Evolutionary conservation across 2,113 vertebrate species (phyloP).

Genomic region (Seriola aureovittata): DNA sequence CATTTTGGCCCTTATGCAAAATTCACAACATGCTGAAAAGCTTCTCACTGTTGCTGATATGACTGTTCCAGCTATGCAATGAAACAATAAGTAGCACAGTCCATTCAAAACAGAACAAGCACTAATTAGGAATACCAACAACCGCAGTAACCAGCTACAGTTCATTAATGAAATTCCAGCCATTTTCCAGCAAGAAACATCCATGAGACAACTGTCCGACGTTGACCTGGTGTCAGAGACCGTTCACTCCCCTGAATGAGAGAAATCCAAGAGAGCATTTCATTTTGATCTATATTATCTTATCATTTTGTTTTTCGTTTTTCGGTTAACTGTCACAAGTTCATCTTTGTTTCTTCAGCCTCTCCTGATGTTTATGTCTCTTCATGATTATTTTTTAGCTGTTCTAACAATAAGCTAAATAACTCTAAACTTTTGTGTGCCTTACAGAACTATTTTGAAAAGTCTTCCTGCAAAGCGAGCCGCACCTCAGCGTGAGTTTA

Average conservation of each 20-base stretch:
- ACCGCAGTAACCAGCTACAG: no score
- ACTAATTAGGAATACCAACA: neutral
- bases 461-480: neutral
- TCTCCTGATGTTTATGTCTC: neutral
- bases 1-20: neutral
- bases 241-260: no score
- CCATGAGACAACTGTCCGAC: no score
- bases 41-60: neutral
- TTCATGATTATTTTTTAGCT: neutral
- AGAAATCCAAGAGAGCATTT: no score
- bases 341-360: neutral
- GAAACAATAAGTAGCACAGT: neutral
- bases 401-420: neutral
- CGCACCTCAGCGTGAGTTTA: slow-evolving; percentile 29
- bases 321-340: neutral
- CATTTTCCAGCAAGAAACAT: no score
- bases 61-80: neutral
- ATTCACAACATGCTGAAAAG: neutral
- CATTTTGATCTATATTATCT: no score
- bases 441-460: neutral
- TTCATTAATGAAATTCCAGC: no score
- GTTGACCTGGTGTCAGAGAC: no score
- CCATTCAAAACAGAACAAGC: neutral
- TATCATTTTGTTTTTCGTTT: no score
- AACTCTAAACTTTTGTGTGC: neutral